Conservation (phyloP, 2,113 vertebrate species). For the Cyanoramphus novaezelandiae region DNA sequence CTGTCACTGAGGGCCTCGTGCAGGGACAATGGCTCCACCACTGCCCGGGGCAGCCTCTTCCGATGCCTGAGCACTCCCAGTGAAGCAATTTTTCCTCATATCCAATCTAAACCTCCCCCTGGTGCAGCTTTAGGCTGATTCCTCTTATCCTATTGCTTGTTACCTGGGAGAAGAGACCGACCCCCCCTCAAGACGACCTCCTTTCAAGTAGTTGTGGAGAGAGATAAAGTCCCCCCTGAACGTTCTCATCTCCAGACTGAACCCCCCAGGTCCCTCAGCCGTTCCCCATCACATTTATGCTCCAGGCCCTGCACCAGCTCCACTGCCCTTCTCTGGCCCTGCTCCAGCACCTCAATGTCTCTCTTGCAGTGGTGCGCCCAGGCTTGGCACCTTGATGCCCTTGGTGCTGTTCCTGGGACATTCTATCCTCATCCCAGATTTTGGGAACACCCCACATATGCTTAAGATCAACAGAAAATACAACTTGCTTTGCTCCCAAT, state of each 20-base stretch:
- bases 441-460: background rate
- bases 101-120: background rate
- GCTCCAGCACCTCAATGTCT: background rate
- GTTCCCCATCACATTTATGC: background rate
- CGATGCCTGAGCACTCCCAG: background rate
- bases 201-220: background rate
- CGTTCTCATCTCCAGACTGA: background rate
- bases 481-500: background rate
- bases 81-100: background rate
- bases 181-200: background rate
- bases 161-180: background rate
- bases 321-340: background rate
- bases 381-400: background rate
- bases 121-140: background rate
- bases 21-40: background rate
- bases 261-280: background rate
- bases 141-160: background rate
- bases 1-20: background rate
- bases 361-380: background rate
- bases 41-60: background rate
- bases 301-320: background rate
- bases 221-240: background rate
- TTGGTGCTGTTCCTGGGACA: rapidly evolving
- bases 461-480: background rate
- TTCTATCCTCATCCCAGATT: background rate